A percentile compares a stretch with the other conserved stretches of the same genome.
Conservation (phyloP, 2,888 invertebrate species). For the Ectropis crepuscularia region DNA sequence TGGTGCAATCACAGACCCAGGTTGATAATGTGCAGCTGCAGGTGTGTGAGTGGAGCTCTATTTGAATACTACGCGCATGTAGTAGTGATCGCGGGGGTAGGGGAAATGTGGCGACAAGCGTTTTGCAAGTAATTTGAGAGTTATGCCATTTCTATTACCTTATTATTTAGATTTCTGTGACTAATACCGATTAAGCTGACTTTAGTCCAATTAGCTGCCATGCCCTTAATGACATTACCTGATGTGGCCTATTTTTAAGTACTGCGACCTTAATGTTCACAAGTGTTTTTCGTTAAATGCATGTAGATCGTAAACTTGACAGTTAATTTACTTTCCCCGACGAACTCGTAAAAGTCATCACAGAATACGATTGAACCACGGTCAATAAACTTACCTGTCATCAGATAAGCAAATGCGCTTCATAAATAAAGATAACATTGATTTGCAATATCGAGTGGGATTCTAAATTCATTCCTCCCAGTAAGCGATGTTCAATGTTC, state of each 20-base stretch:
- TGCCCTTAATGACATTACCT: not conserved
- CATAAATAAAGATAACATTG: slow-evolving; percentile 26
- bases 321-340: slow-evolving; percentile 14
- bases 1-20: too few relatives aligned
- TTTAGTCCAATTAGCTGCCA: slow-evolving; percentile 4
- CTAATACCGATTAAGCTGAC: not conserved
- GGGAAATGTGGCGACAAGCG: too few relatives aligned
- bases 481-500: not conserved
- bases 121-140: too few relatives aligned
- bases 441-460: slow-evolving; percentile 19
- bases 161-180: too few relatives aligned
- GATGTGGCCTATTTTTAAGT: not conserved
- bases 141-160: too few relatives aligned
- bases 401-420: slow-evolving; percentile 25
- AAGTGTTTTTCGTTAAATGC: slow-evolving; percentile 1
- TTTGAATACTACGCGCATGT: too few relatives aligned
- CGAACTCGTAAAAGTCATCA: slow-evolving; percentile 25
- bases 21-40: too few relatives aligned
- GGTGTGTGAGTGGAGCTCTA: too few relatives aligned
- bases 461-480: slow-evolving; percentile 4
- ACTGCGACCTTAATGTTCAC: not conserved
- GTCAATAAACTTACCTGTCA: slow-evolving; percentile 20
- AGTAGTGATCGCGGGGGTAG: too few relatives aligned
- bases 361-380: slow-evolving; percentile 10
- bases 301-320: slow-evolving; percentile 13